Evolutionary conservation across 2,113 vertebrate genomes (phyloP), one percentile per base, ranked within the genome.

Genomic region (Taurulus bubalis): DNA sequence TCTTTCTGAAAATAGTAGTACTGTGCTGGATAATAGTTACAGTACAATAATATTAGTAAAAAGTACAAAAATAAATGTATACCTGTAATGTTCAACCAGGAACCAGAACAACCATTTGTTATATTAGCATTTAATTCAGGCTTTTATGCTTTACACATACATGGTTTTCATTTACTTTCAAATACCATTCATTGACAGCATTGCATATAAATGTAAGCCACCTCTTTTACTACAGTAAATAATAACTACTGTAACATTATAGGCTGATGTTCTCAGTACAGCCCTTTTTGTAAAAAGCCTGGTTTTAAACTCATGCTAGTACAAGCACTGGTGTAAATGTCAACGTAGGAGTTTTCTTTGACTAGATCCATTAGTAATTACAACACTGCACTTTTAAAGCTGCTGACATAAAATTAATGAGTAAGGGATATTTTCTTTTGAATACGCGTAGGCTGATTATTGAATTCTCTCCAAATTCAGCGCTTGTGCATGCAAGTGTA

Each of bases 301-400:
- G 38, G 26, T 64, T 76, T 76, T 45, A 59, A 72, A 59, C 34
- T 59, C 34, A 51, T 58, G 34, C 68, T 63, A 69, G 11, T 45
- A 34, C 32, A 72, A 49, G 22, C 40, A 42, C 22, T 53, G 51
- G 62, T 70, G 26, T 58, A 78, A 70, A 82, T 70, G 64, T 79
- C 74, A 64, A 32, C 4, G 53, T 83, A 56, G 66, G 73, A 64
- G 69, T 78, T 28, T 47, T 70, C 28, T 77, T 63, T 81, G 71
- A 84, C 77, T 72, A 79, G 63, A 22, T 62, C 49, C 28, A 77
- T 74, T 82, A 79, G 56, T 32, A 79, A 82, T 69, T 62, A 71
- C 69, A 58, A 60, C n/a, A 34, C 38, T 22, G 63, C 64, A 66
- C 24, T 63, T 63, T 77, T 75, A 6, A 77, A 71, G 65, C 56